Conservation (phyloP, 2,113 vertebrate genomes). For the Sebastes fasciatus region DNA sequence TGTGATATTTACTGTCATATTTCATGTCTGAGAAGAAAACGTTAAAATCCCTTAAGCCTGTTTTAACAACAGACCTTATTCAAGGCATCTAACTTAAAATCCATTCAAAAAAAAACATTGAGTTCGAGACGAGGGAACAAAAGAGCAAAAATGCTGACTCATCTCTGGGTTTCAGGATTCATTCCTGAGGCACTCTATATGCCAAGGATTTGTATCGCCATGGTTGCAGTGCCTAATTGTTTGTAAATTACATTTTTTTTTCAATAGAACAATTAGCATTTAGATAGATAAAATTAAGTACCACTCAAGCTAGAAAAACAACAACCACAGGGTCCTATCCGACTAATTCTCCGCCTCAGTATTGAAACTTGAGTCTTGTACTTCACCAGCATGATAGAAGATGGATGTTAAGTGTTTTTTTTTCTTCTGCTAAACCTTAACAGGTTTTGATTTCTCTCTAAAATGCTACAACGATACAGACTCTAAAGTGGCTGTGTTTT, state of each 20-base stretch:
- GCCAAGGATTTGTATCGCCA: background rate
- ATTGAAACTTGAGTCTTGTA: background rate
- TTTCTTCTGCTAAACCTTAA: background rate
- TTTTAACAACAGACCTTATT: background rate
- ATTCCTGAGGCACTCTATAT: background rate
- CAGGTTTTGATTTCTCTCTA: background rate
- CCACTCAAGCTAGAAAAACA: constrained; percentile 1
- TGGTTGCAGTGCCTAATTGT: background rate
- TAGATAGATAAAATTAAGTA: background rate
- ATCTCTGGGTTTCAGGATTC: background rate
- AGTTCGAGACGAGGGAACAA: background rate
- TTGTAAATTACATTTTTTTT: background rate
- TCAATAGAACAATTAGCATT: background rate
- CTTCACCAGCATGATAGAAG: background rate
- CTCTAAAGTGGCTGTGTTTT: background rate
- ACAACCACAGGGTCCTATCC: background rate
- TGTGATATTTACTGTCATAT: background rate
- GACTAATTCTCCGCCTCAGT: background rate
- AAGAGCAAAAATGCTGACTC: background rate
- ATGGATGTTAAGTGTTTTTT: constrained; percentile 6
- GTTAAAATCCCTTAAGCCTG: background rate
- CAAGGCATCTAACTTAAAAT: background rate
- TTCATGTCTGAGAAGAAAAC: background rate
- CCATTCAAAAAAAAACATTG: background rate
- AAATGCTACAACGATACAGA: background rate